Evolutionary conservation across 2,888 invertebrate species (phyloP).

Genomic region (Punctoribates punctum): DNA sequence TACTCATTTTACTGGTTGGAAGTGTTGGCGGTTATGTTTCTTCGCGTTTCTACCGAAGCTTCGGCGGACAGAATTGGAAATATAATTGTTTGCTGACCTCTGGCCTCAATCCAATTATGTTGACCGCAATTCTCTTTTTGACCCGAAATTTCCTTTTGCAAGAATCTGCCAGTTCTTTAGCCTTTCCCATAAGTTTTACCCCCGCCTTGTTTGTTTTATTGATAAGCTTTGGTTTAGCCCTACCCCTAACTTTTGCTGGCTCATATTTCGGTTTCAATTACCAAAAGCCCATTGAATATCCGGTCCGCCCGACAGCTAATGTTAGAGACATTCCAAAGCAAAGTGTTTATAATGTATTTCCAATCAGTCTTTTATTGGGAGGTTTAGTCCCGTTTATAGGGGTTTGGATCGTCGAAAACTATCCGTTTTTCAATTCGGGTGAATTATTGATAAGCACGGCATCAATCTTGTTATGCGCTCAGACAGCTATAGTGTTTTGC

Average conservation of each 20-base stretch:
- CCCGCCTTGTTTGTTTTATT: slow-evolving; percentile 6
- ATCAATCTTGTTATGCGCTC: slow-evolving; percentile 7
- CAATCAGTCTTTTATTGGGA: neutral
- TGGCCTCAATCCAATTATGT: slow-evolving; percentile 31
- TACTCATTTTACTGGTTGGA: slow-evolving; percentile 16
- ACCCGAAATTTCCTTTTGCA: slow-evolving; percentile 27
- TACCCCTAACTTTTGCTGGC: slow-evolving; percentile 30
- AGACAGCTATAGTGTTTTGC: neutral
- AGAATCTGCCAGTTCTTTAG: slow-evolving; percentile 1
- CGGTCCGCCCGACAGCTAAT: slow-evolving; percentile 34
- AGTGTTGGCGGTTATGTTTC: slow-evolving; percentile 35
- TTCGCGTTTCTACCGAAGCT: slow-evolving; percentile 30
- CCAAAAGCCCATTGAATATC: slow-evolving; percentile 26
- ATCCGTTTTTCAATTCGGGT: slow-evolving; percentile 33
- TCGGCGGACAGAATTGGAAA: slow-evolving; percentile 34
- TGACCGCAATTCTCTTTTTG: slow-evolving; percentile 24
- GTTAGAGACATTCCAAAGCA: slow-evolving; percentile 28
- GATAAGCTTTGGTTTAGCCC: slow-evolving; percentile 28
- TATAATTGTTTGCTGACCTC: slow-evolving; percentile 21
- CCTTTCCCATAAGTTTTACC: slow-evolving; percentile 24
- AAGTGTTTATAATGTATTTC: neutral
- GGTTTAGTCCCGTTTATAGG: slow-evolving; percentile 30
- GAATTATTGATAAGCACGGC: slow-evolving; percentile 23
- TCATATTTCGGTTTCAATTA: slow-evolving; percentile 19
- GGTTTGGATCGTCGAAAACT: slow-evolving; percentile 34